These are phyloP conservation scores for Drosophila rellima DNA, from an alignment of 2,888 invertebrate genomes.

Conservation along the genomic window DNA sequence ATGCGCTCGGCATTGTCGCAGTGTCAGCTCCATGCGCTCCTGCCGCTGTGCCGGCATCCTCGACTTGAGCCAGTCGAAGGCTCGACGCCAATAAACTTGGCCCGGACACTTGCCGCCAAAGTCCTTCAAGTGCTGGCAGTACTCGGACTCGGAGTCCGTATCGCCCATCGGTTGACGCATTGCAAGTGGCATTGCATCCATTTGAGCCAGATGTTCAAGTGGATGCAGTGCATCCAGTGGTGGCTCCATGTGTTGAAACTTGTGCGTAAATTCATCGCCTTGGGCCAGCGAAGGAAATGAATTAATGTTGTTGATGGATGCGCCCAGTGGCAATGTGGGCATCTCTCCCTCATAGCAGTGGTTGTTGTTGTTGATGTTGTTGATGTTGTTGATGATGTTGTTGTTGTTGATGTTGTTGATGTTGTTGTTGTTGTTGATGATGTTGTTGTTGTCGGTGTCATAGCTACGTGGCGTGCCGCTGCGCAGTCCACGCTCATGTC, in stretches of 20 bases:
- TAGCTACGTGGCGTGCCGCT: slow-evolving; percentile 33
- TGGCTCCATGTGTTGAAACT: slow-evolving; percentile 4
- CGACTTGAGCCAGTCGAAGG: slow-evolving; percentile 12
- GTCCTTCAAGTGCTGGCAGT: slow-evolving; percentile 23
- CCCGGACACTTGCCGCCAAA: slow-evolving; percentile 1
- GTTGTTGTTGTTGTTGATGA: background rate
- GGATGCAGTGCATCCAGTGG: background rate
- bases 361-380: slow-evolving; percentile 32
- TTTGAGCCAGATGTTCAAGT: background rate
- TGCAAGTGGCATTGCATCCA: background rate
- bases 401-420: background rate
- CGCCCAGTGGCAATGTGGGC: background rate
- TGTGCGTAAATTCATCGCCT: background rate
- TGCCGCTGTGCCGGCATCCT: slow-evolving; percentile 38
- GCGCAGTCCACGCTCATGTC: slow-evolving; percentile 25
- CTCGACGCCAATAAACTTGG: slow-evolving; percentile 14
- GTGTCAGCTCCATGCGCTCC: slow-evolving; percentile 17
- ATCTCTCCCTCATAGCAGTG: slow-evolving; percentile 76
- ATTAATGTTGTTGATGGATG: background rate
- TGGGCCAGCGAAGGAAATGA: background rate
- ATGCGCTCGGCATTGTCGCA: slow-evolving; percentile 14
- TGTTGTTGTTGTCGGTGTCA: background rate
- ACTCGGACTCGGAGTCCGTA: slow-evolving; percentile 76
- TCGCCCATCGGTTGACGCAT: slow-evolving; percentile 39
- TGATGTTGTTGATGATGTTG: too few relatives aligned